Evolutionary conservation across 1,140 invertebrate species (phyloP), one percentile per base, ranked within the genome.

Genomic region (Dendroctonus valens): DNA sequence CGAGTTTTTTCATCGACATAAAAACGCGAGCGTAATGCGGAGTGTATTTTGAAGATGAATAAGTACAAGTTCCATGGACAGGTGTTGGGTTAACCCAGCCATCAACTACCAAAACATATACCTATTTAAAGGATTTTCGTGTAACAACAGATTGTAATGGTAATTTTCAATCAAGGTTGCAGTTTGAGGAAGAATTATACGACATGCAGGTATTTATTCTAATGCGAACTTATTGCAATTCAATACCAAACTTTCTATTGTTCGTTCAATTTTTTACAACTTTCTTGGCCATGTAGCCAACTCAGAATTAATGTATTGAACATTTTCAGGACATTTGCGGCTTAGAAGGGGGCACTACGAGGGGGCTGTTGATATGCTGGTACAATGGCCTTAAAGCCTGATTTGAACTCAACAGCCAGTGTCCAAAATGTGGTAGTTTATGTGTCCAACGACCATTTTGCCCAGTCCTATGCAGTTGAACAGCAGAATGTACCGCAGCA

Each of bases 351-450:
- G 73, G 75, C 77, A 75, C 74, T 59, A 66, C 38, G 52, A 67
- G 72, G 70, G 75, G 70, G 76, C 77, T 76, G 74, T 76, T 79
- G 75, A 77, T 79, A 77, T 77, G 76, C 73, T 70, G 73, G 69
- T 76, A 77, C 69, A 65, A 79, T 78, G 79, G 75, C 77, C 70
- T 75, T 75, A 74, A 81, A 81, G 77, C 78, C 79, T 79, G 79
- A 81, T 71, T 72, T 79, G 69, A 74, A 76, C 65, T 71, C 75
- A 65, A 66, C 74, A 65, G 67, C 72, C 52, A 75, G 73, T 69
- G 74, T 81, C 42, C 79, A 79, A 67, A 81, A 81, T 79, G 79
- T 81, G 65, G 76, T 81, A 75, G 79, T 81, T 41, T 81, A 80
- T 68, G 79, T 81, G 50, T 81, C 79, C 6, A 78, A 78, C 70